Evolutionary conservation across 2,888 invertebrate genomes (phyloP), one percentile per base, ranked within the genome.

Genomic region (Aromia moschata): DNA sequence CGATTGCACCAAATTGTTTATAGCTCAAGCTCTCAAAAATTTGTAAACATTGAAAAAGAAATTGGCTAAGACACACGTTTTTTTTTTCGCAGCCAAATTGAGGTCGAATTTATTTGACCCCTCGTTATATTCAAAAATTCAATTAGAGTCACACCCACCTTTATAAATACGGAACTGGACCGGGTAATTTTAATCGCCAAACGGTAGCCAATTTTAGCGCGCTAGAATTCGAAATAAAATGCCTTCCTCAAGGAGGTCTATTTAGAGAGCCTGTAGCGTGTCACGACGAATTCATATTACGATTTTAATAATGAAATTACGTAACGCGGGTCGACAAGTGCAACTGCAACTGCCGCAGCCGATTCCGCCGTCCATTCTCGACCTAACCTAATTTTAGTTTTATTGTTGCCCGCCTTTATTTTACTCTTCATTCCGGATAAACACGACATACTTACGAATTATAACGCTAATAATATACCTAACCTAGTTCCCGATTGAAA

Each of bases 341-440:
- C 20, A 12, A 47, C 33, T 11, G 33, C 47, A 17, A 5, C 36
- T 18, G 36, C 47, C 47, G 17, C 46, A 33, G n/a, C 15, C 12
- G n/a, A n/a, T n/a, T n/a, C n/a, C 7, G 25, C 25, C 4, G 25
- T 30, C 15, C 30, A 38, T 47, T 55, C 45, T 33, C 46, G 46
- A 55, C 46, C 55, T 55, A 55, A 55, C 55, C 55, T 46, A 55
- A 46, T 55, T 55, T 38, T 33, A 17, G n/a, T n/a, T n/a, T 46
- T 40, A 11, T 52, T 53, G 16, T 40, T 43, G 15, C 37, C 52
- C 25, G 10, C 17, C 16, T 41, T 14, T 14, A 15, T 38, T 40
- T 56, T 15, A 17, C 30, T 40, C 51, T 30, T 47, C 12, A 11
- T 17, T 52, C 30, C 44, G 37, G n/a, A n/a, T 40, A 25, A 41